Conservation (phyloP, 2,113 vertebrate genomes). For the Coregonus clupeaformis region DNA sequence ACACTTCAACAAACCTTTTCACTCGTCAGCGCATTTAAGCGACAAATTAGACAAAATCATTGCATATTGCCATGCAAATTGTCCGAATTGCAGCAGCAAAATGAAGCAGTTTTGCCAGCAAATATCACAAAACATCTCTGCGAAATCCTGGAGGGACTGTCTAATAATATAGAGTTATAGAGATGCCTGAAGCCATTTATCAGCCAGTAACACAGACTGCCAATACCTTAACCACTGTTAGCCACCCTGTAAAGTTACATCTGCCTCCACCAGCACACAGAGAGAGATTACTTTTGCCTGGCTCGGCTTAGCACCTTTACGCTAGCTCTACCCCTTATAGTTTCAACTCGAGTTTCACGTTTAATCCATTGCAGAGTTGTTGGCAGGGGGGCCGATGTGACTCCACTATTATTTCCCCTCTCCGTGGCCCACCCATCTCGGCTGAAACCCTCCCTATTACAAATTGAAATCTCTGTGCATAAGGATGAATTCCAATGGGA, state of each 20-base stretch:
- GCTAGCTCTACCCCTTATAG: not conserved
- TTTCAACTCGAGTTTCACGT: not conserved
- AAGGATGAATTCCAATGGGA: conserved; percentile 44
- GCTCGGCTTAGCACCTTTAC: not conserved
- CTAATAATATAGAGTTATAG: too few species aligned
- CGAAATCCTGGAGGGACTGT: not conserved
- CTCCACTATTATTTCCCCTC: not conserved
- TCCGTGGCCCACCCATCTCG: not conserved
- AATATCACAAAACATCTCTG: too few species aligned
- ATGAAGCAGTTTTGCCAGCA: too few species aligned
- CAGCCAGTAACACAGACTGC: not conserved
- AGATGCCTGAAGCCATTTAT: too few species aligned
- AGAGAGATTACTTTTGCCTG: not conserved
- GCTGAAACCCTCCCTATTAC: too few species aligned
- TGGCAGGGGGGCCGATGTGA: not conserved
- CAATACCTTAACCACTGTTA: not conserved
- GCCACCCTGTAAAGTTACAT: not conserved
- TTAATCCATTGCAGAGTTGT: not conserved
- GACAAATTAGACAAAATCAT: too few species aligned
- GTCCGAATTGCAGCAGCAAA: too few species aligned
- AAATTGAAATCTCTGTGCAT: not conserved
- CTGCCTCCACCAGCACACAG: not conserved
- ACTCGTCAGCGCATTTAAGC: too few species aligned
- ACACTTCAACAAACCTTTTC: too few species aligned
- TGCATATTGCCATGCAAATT: too few species aligned